A percentile compares a stretch with the other conserved stretches of the same genome.
Evolutionary conservation across 1,140 invertebrate species (phyloP).

Genomic region (Olivierus martensii): DNA sequence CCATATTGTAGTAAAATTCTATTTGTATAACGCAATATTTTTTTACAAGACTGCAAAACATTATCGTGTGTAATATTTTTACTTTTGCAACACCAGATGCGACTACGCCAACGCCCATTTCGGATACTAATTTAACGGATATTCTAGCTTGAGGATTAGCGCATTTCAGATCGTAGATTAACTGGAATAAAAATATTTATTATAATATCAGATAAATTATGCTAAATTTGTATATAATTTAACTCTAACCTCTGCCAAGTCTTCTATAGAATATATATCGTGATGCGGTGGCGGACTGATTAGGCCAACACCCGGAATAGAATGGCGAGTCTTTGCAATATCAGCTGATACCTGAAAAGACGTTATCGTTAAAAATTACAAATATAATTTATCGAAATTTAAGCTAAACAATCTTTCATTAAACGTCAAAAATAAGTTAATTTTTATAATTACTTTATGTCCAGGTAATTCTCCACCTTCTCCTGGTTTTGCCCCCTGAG

Average conservation of each 20-base stretch:
- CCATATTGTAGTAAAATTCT: no score
- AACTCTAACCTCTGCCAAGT: conserved; percentile 65
- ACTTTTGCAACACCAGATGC: conserved; percentile 95
- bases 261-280: conserved; percentile 99
- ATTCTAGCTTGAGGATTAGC: conserved; percentile 91
- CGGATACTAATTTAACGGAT: conserved; percentile 95
- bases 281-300: conserved; percentile 98
- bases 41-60: no score
- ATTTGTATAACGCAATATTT: no score
- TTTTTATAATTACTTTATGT: conserved; percentile 41
- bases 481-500: conserved; percentile 93
- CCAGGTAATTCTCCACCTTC: conserved; percentile 90
- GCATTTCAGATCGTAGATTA: conserved; percentile 97
- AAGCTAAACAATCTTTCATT: background rate
- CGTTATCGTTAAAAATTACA: background rate
- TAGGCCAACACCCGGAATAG: conserved; percentile 90
- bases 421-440: conserved; percentile 1
- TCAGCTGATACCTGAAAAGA: conserved; percentile 66
- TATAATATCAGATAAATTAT: background rate
- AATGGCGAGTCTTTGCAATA: conserved; percentile 89
- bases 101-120: conserved; percentile 95
- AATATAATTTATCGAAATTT: no score
- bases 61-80: conserved; percentile 8
- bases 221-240: background rate
- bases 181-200: conserved; percentile 25